Conservation (phyloP, 2,797 vertebrate genomes). For the Tamandua tetradactyla region DNA sequence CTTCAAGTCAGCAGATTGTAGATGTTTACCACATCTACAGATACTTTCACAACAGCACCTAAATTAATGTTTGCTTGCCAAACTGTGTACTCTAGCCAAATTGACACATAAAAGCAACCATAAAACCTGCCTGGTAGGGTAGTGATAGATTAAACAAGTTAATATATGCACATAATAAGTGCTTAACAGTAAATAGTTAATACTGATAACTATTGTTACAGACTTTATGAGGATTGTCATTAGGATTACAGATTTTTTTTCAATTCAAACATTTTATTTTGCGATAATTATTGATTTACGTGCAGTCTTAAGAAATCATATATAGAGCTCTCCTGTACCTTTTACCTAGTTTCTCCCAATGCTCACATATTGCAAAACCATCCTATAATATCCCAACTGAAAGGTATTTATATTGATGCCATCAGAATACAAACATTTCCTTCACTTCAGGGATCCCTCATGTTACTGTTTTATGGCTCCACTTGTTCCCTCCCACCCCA, state of each 20-base stretch:
- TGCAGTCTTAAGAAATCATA: background rate
- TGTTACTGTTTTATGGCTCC: background rate
- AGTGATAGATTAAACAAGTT: background rate
- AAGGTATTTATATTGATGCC: too few species aligned
- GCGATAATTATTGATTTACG: background rate
- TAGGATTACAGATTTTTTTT: background rate
- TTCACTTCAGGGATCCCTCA: background rate
- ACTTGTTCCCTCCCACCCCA: background rate
- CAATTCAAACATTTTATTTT: background rate
- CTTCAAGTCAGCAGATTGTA: too few species aligned
- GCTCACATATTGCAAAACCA: background rate
- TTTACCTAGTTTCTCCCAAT: background rate
- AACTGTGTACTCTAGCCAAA: too few species aligned
- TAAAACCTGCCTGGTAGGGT: background rate
- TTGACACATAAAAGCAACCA: too few species aligned
- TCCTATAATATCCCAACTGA: too few species aligned
- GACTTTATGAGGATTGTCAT: background rate
- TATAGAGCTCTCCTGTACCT: background rate
- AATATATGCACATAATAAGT: background rate
- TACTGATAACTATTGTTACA: background rate
- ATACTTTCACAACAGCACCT: too few species aligned
- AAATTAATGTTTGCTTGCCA: too few species aligned
- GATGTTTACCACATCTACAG: too few species aligned
- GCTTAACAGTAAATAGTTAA: background rate
- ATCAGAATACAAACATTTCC: background rate